Evolutionary conservation across 92 coral and sea anemone species (phyloP).

Genomic region (Actinostola sp.): DNA sequence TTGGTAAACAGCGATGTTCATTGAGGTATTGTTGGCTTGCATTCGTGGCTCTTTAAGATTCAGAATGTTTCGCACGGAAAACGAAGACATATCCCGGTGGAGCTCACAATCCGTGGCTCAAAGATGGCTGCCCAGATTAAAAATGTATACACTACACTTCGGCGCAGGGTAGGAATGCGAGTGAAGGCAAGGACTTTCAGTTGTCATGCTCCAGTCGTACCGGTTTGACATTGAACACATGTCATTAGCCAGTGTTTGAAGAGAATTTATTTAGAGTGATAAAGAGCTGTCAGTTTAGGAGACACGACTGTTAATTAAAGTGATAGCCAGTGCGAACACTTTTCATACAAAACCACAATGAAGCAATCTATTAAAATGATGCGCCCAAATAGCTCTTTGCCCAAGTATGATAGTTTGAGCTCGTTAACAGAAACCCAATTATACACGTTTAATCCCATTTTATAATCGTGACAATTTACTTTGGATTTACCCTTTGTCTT

Average conservation of each 20-base stretch:
- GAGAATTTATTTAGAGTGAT: constrained; percentile 99
- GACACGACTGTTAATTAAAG: constrained; percentile 95
- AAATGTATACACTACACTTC: constrained; percentile 77
- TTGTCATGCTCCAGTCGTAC: constrained; percentile 91
- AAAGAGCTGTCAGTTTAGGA: constrained; percentile 90
- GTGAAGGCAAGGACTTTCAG: constrained; percentile 78
- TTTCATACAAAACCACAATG: constrained; percentile 88
- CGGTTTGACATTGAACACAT: constrained; percentile 96
- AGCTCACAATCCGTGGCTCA: constrained; percentile 54
- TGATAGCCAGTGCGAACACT: constrained; percentile 87
- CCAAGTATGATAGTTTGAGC: constrained; percentile 63
- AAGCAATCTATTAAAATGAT: constrained; percentile 72
- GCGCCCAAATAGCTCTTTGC: constrained; percentile 68
- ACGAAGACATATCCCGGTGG: constrained; percentile 81
- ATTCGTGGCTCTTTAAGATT: constrained; percentile 85
- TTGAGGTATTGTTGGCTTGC: constrained; percentile 65
- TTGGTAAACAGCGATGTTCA: constrained; percentile 77
- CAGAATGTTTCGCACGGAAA: constrained; percentile 94
- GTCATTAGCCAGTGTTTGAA: constrained; percentile 96
- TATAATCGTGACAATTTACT: constrained; percentile 77
- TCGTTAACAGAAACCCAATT: constrained; percentile 93
- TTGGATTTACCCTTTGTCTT: constrained; percentile 64
- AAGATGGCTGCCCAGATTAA: constrained; percentile 93
- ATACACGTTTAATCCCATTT: constrained; percentile 82
- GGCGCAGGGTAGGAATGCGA: constrained; percentile 88